Base-by-base conservation (phyloP, 2,888 invertebrate genomes). In the Siphlonurus alternatus region DNA sequence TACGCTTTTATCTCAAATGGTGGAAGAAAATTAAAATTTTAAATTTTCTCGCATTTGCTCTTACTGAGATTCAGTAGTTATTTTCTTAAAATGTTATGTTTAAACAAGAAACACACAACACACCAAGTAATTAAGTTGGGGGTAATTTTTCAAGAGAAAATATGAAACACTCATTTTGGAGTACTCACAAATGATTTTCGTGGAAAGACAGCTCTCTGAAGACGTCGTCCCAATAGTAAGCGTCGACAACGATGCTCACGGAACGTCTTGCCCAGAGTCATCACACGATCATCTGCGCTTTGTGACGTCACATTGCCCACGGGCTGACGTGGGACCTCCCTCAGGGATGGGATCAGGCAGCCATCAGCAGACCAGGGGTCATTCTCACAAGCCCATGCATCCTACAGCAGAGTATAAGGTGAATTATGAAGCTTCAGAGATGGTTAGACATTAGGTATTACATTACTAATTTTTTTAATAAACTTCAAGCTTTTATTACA, bases 221-320 rank as follows among this genome's bases (percentile, higher is more conserved):
- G 68, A 56, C 76, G 74, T 61, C 77, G 71, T 0, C 80, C 80
- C 61, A 78, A 77, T 62, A 72, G 74, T 67, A 75, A 56, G 18
- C 64, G 63, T 20, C 62, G 64, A 23, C 68, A 68, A 23, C 22
- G 54, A 18, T 67, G 66, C 18, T 62, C 53, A 24, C 38, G 23
- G 23, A 56, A 22, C 19, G 65, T 63, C 7, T 56, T 61, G 15
- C n/a, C 7, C 5, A 56, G 56, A 10, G 5, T 5, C 7, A 10
- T 18, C 7, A 22, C 22, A 18, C 56, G 7, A 56, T n/a, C 19
- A 56, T 56, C 56, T 7, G 20, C 20, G n/a, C 7, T 56, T n/a
- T 20, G 5, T 10, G 56, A 56, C 7, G 56, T 56, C 5, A 22
- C 20, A 20, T 56, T 56, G n/a, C 56, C 22, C 5, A 20, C 5